Base-by-base conservation (phyloP, 2,888 invertebrate genomes). In the Microctonus brassicae region DNA sequence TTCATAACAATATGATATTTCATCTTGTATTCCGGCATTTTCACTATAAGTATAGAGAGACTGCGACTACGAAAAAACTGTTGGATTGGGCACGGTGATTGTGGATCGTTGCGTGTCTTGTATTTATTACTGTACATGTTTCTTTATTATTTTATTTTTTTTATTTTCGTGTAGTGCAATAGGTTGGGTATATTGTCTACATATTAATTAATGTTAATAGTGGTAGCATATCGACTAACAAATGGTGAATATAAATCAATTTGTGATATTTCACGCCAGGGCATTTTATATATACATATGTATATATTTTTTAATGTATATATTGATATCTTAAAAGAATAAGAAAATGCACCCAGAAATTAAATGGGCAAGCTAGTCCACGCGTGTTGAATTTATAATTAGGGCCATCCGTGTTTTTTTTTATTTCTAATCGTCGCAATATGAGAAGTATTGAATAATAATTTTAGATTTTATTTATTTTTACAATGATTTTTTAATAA, bases 301-400 rank as follows among this genome's bases (percentile, higher is more conserved):
- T n/a, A n/a, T n/a, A n/a, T n/a, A n/a, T n/a, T n/a, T n/a, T n/a
- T n/a, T n/a, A n/a, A n/a, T 72, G 55, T 62, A 47, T 57, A 47
- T 39, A 47, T 57, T 55, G 64, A 62, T 66, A 61, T 60, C 24
- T 61, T 39, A 39, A 39, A 39, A 36, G 60, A 69, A 52, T 24
- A 60, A 58, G 60, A 13, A 34, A 17, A 26, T 70, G 34, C 52
- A 53, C 71, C 73, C 72, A 73, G 66, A 67, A 73, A 60, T 72
- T 72, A 83, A 79, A 77, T 78, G 78, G 80, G 80, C 79, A 79
- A 83, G 83, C 82, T 82, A 84, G 80, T 82, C 83, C 80, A 79
- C 79, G 78, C 77, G 79, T 79, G 78, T 78, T 80, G 78, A 77
- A 36, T 36, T 36, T 36, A 36, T 9, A 36, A 2, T 10, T 9